phyloP scores from a whole-genome alignment of 2,888 invertebrate genomes.

The Dendrolimus houi region DNA sequence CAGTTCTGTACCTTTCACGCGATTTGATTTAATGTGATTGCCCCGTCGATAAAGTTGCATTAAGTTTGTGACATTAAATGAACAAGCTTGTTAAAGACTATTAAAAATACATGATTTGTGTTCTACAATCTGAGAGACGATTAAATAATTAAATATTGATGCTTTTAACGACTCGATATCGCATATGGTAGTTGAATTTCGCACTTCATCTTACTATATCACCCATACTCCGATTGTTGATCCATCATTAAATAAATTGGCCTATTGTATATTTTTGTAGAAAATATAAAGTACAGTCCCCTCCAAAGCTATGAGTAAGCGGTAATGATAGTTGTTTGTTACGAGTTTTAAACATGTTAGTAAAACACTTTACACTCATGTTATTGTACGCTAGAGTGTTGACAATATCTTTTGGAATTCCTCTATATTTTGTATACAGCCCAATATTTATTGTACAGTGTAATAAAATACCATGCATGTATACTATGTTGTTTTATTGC shows the following conservation, averaged over 20 bases:
- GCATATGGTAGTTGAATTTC: too few relatives aligned
- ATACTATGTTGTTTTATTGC: conserved; percentile 36
- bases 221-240: background rate
- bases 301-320: conserved; percentile 5
- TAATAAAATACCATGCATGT: conserved; percentile 75
- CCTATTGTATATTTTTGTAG: conserved; percentile 25
- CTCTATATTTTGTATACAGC: conserved; percentile 74
- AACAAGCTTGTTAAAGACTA: too few relatives aligned
- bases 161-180: too few relatives aligned
- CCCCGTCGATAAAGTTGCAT: too few relatives aligned
- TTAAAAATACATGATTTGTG: too few relatives aligned
- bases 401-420: conserved; percentile 74
- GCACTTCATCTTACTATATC: too few relatives aligned
- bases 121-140: too few relatives aligned
- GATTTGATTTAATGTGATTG: too few relatives aligned
- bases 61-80: too few relatives aligned
- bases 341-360: conserved; percentile 51
- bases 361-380: conserved; percentile 54
- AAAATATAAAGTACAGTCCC: conserved; percentile 8
- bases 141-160: too few relatives aligned
- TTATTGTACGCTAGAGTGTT: conserved; percentile 60
- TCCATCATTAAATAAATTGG: conserved; percentile 12
- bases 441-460: conserved; percentile 75
- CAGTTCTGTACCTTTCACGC: too few relatives aligned
- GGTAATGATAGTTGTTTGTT: conserved; percentile 22